Conservation (phyloP, 2,797 vertebrate species). For the Artibeus lituratus region DNA sequence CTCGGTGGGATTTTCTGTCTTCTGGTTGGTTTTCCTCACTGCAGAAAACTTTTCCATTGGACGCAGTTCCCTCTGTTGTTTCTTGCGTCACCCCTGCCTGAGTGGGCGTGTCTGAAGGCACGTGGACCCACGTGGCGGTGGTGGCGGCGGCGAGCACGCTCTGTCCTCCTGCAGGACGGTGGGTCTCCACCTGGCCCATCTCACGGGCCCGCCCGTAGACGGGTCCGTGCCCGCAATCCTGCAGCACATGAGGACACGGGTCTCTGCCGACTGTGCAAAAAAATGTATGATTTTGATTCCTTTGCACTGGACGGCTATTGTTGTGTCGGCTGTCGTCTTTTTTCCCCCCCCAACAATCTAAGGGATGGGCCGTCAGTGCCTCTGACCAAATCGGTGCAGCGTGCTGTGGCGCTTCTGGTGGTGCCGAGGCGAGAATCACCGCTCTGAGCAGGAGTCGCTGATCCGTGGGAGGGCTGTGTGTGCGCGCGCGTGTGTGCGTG, state of each 20-base stretch:
- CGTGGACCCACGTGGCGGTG: accelerated
- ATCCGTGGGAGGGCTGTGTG: too few relatives aligned
- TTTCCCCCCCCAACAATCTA: too few relatives aligned
- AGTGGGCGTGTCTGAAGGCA: accelerated
- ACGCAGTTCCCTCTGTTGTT: background rate
- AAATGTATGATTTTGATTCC: background rate
- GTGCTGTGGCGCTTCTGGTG: too few relatives aligned
- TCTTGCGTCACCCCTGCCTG: background rate
- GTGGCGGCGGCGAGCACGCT: accelerated
- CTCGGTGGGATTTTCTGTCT: background rate
- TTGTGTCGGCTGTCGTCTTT: background rate
- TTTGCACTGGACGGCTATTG: too few relatives aligned
- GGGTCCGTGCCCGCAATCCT: too few relatives aligned
- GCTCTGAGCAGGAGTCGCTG: accelerated
- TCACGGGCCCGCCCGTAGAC: background rate
- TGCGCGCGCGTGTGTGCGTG: too few relatives aligned
- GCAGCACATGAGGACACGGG: background rate
- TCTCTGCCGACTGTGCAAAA: background rate
- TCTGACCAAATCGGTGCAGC: too few relatives aligned
- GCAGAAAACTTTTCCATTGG: accelerated
- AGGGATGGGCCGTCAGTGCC: too few relatives aligned
- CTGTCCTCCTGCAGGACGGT: background rate
- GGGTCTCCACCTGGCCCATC: background rate
- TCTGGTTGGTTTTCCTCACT: background rate
- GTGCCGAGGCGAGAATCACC: accelerated